Base-by-base conservation (phyloP, 2,888 invertebrate species). In the Chydorus sphaericus region DNA sequence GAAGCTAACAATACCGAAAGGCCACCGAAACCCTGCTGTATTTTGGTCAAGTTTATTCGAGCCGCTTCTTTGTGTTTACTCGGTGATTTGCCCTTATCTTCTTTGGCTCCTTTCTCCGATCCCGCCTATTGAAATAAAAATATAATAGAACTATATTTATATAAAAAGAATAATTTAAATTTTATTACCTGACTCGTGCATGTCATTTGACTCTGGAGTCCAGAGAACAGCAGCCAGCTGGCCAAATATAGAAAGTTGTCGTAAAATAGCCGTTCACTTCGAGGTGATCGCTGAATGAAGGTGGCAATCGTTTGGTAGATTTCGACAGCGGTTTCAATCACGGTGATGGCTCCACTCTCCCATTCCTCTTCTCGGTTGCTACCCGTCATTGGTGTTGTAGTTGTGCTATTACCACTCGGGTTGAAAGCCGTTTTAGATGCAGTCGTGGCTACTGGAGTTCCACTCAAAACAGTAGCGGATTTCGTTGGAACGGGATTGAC, bases 261-360 rank as follows among this genome's bases (percentile, higher is more conserved):
- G 48, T 20, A 26, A 54, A 54, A 50, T 23, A 84, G 85, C 60
- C 88, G 88, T 52, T 88, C 88, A 51, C 89, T 87, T 62, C 91
- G 77, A 0, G 91, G 88, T 4, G 91, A 91, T 55, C 78, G 79
- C 67, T 83, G 85, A 63, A 92, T 85, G 36, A 83, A 81, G 60
- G 79, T 79, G 3, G 87, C 85, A 58, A 91, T 82, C 62, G 79
- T 79, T 62, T 82, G 83, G 70, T 87, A 91, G 63, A 92, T 80
- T 67, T 88, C 86, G 59, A 93, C 75, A 29, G 88, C 83, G 69
- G 88, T 89, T 67, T 92, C 90, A 0, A 93, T 89, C 59, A 93
- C 77, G 4, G 80, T 80, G 2, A 86, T 81, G 0, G 88, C 86
- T 64, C 84, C 80, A 59, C 81, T 77, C 66, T 93, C 93, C 33